Evolutionary conservation across 2,888 invertebrate genomes (phyloP).

Genomic region (Argyresthia goedartella): DNA sequence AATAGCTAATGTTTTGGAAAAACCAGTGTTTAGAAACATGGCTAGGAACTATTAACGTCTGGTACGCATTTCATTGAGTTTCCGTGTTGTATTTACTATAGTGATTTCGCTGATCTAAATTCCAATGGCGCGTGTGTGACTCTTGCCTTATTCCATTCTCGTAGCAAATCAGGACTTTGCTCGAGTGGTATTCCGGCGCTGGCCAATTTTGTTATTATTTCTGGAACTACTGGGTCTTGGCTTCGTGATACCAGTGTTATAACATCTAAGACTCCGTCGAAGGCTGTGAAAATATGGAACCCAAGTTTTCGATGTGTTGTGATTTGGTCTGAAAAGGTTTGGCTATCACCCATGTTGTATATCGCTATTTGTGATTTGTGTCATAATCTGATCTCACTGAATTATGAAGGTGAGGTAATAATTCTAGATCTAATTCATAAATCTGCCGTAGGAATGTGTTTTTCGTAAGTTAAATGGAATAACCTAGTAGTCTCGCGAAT

Average conservation of each 20-base stretch:
- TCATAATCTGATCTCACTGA: conserved; percentile 23
- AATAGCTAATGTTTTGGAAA: conserved; percentile 17
- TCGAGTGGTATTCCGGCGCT: conserved; percentile 35
- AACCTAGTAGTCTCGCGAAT: conserved; percentile 44
- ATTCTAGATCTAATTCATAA: conserved; percentile 34
- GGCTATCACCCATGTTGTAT: conserved; percentile 20
- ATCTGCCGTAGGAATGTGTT: conserved; percentile 16
- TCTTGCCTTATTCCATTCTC: conserved; percentile 38
- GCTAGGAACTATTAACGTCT: conserved; percentile 18
- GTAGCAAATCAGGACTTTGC: conserved; percentile 54
- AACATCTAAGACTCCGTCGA: conserved; percentile 17
- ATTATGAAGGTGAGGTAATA: conserved; percentile 26
- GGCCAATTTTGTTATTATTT: conserved; percentile 31
- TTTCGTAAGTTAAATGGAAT: conserved; percentile 36
- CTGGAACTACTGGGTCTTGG: conserved; percentile 25
- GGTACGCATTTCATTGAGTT: neutral
- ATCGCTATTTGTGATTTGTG: conserved; percentile 32
- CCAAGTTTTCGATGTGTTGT: conserved; percentile 46
- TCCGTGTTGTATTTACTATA: neutral
- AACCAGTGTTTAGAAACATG: conserved; percentile 21
- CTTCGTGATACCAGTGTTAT: conserved; percentile 21
- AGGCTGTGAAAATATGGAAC: conserved; percentile 43
- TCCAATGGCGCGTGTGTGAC: conserved; percentile 60
- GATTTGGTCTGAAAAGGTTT: conserved; percentile 7
- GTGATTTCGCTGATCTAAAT: conserved; percentile 21